phyloP scores from a whole-genome alignment of 2,888 invertebrate species.

The Melolontha melolontha region DNA sequence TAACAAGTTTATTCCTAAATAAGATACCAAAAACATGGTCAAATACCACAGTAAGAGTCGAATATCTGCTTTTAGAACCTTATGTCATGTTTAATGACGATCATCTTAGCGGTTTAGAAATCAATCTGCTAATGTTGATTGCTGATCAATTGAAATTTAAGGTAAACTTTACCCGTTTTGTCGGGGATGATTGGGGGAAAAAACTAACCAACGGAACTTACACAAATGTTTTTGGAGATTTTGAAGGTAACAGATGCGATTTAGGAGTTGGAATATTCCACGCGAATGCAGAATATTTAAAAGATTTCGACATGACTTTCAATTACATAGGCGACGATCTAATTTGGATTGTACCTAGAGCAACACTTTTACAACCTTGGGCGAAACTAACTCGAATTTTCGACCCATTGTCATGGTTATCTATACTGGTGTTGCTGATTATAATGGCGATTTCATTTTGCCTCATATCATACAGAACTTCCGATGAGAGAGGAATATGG shows the following conservation, averaged over 20 bases:
- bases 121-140: conserved; percentile 20
- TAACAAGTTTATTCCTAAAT: conserved; percentile 3
- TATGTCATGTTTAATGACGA: conserved; percentile 35
- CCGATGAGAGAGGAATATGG: conserved; percentile 5
- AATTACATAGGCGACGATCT: conserved; percentile 40
- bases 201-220: conserved; percentile 24
- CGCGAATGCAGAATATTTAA: conserved; percentile 21
- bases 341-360: conserved; percentile 44
- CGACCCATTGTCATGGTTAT: conserved; percentile 7
- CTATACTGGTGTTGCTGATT: conserved; percentile 12
- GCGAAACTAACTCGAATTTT: conserved; percentile 23
- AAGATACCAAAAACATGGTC: conserved; percentile 40
- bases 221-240: conserved; percentile 15
- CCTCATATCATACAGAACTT: conserved; percentile 1
- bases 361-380: conserved; percentile 38
- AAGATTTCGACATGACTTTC: conserved; percentile 42
- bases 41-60: conserved; percentile 26
- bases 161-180: conserved; percentile 24
- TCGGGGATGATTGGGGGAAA: conserved; percentile 31
- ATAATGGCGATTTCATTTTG: conserved; percentile 13
- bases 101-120: conserved; percentile 37
- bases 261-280: conserved; percentile 25
- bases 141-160: conserved; percentile 37
- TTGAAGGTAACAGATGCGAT: conserved; percentile 4
- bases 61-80: conserved; percentile 34